Percentiles rank a stretch among this genome's conserved stretches.
These are phyloP conservation scores for Macaca mulatta DNA, from an alignment of 2,113 vertebrate genomes.

Conservation along the genomic window DNA sequence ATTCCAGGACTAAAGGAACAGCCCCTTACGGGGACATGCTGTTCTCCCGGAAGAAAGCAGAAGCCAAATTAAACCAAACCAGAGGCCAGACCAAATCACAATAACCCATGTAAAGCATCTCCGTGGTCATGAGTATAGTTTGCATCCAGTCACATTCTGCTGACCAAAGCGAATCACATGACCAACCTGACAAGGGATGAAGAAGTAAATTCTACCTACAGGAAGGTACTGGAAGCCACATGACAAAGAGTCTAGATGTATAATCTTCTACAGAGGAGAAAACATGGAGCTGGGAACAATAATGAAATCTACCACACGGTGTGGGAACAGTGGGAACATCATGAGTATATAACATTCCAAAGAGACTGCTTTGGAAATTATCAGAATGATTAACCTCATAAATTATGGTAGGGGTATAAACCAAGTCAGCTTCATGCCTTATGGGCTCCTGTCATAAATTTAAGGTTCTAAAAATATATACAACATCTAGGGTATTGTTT, in stretches of 20 bases:
- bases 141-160: background rate
- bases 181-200: background rate
- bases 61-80: background rate
- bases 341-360: background rate
- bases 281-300: background rate
- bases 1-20: background rate
- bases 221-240: background rate
- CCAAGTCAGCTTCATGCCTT: background rate
- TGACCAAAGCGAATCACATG: background rate
- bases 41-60: background rate
- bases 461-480: constrained; percentile 16
- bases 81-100: background rate
- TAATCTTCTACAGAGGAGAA: background rate
- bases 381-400: background rate
- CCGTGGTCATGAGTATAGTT: background rate
- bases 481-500: background rate
- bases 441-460: background rate
- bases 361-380: background rate
- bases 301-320: background rate
- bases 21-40: background rate
- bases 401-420: background rate
- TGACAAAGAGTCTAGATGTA: background rate
- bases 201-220: background rate
- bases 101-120: background rate
- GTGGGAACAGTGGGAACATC: background rate